Conservation (phyloP, 2,797 vertebrate genomes). For the Oreochromis mossambicus region DNA sequence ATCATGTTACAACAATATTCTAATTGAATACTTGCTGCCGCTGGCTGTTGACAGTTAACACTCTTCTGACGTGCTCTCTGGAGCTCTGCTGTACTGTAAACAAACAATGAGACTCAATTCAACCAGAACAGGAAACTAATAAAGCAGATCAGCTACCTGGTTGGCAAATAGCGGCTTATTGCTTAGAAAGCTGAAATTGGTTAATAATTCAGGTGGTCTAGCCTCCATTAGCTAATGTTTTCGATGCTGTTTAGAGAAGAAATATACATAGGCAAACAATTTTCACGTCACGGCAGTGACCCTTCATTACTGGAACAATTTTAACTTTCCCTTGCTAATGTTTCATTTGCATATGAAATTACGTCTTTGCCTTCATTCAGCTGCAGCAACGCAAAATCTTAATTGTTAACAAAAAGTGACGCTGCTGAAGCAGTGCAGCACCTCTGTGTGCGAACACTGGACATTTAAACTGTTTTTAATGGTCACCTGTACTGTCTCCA, state of each 20-base stretch:
- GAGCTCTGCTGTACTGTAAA: neutral
- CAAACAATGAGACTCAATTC: neutral
- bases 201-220: neutral
- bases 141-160: neutral
- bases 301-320: neutral
- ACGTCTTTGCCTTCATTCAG: neutral
- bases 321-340: neutral
- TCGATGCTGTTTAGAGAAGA: neutral
- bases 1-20: rapidly evolving
- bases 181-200: neutral
- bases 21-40: neutral
- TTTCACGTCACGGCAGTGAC: neutral
- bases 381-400: neutral
- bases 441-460: neutral
- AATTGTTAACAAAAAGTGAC: neutral
- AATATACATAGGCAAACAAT: neutral
- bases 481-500: neutral
- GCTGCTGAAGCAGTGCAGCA: neutral
- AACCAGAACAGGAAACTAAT: neutral
- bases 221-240: neutral
- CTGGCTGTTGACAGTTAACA: neutral
- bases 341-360: neutral
- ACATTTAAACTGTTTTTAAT: neutral
- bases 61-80: neutral
- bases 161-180: neutral